Base-by-base conservation (phyloP, 2,113 vertebrate genomes). In the Ursus arctos region DNA sequence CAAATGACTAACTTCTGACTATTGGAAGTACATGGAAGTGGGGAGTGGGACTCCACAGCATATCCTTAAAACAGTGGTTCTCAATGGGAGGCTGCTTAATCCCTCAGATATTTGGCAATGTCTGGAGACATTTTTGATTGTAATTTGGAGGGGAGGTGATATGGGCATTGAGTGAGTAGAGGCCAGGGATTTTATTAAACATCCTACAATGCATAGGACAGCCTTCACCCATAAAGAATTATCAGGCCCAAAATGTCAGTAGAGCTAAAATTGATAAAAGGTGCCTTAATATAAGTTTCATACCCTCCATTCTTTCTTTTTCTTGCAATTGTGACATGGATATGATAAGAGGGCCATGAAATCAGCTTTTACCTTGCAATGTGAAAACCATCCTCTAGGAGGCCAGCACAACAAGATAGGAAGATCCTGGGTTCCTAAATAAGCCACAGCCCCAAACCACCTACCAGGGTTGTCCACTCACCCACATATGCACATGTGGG, bases 111-210 rank as follows among this genome's bases (percentile, higher is more conserved):
- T 79, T 49, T 91, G 40, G 43, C 9, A 61, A n/a, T 77, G 9
- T 95, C 51, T 97, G 59, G 61, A 76, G 49, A 59, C 9, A 74
- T 51, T 69, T 95, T 67, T 65, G n/a, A 59, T 92, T 59, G 55
- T 77, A 36, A 76, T 33, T 89, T 89, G 69, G 53, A 80, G 77
- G 36, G 6, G 19, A 40, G 9, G 18, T 57, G 28, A 40, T 82
- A 43, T 18, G n/a, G 33, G 71, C 47, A 79, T 49, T 11, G 33
- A 79, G 43, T 9, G 22, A 4, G 10, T 51, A 33, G 40, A 53
- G 79, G n/a, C 40, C 53, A 67, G 57, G 24, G 51, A 88, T 53
- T 85, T 24, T 74, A 51, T 15, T 87, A 85, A 93, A 79, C 10
- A 93, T 43, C 33, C 21, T 69, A 67, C 3, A 71, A 1, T 9